phyloP scores from a whole-genome alignment of 2,113 vertebrate genomes.

The Leptobrachium ailaonicum region DNA sequence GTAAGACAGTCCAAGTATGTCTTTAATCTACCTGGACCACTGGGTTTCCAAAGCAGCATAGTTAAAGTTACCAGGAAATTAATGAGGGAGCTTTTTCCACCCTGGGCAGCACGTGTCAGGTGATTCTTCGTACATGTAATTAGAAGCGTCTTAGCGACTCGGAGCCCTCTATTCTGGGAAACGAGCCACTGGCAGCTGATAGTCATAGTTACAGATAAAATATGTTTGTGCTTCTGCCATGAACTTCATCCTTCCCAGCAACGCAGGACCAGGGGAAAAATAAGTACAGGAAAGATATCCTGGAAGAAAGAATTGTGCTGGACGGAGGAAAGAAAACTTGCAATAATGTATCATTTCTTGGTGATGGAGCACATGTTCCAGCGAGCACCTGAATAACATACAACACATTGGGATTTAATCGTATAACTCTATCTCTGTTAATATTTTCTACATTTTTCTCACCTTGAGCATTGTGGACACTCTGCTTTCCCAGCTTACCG shows the following conservation, averaged over 20 bases:
- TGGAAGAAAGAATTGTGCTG: no score
- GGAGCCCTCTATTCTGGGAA: constrained; percentile 47
- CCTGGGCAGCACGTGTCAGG: constrained; percentile 20
- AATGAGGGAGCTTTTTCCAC: constrained; percentile 26
- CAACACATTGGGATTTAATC: no score
- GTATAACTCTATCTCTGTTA: no score
- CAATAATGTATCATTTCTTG: no score
- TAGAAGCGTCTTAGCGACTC: constrained; percentile 12
- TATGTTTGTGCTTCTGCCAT: constrained; percentile 8
- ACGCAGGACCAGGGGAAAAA: no score
- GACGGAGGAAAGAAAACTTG: no score
- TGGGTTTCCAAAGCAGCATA: constrained; percentile 7
- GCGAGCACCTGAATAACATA: no score
- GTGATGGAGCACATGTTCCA: no score
- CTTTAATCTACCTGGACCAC: constrained; percentile 8
- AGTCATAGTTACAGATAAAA: constrained; percentile 23
- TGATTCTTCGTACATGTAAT: constrained; percentile 28
- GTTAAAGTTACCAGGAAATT: constrained; percentile 31
- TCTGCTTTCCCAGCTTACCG: no score
- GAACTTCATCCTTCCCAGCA: constrained; percentile 11
- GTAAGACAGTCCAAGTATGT: not conserved
- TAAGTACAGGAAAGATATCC: no score
- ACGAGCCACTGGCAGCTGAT: constrained; percentile 41
- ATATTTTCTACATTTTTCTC: no score
- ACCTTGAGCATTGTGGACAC: no score